Evolutionary conservation across 2,888 invertebrate genomes (phyloP).

Genomic region (Athrips mouffetella): DNA sequence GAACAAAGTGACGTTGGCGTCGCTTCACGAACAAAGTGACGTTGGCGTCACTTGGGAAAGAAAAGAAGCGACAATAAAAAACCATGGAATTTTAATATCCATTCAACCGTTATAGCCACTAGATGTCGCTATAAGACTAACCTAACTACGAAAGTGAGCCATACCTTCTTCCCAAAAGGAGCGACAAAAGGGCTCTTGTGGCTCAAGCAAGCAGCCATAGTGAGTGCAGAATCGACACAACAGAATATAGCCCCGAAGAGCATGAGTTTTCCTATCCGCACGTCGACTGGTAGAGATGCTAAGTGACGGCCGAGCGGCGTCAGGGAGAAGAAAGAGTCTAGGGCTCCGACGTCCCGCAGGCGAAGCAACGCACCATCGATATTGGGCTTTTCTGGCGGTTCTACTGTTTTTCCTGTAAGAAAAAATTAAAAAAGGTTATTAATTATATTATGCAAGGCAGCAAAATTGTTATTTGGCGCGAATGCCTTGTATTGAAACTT

Average conservation of each 20-base stretch:
- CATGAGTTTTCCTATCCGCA: conserved; percentile 94
- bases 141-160: conserved; percentile 3
- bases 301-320: conserved; percentile 93
- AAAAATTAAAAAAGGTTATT: background rate
- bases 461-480: too few species aligned
- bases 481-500: too few species aligned
- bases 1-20: too few species aligned
- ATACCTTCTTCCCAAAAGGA: conserved; percentile 83
- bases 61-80: too few species aligned
- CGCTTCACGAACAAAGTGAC: too few species aligned
- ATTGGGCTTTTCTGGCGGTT: conserved; percentile 84
- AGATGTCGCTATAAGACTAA: conserved; percentile 1
- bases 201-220: conserved; percentile 91
- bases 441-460: background rate
- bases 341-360: conserved; percentile 87
- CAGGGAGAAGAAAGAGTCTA: conserved; percentile 84
- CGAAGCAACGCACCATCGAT: conserved; percentile 83
- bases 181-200: conserved; percentile 88
- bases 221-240: conserved; percentile 94
- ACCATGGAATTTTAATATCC: too few species aligned
- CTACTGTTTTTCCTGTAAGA: conserved; percentile 80
- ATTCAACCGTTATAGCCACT: too few species aligned
- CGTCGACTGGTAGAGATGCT: conserved; percentile 93
- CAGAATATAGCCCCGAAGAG: conserved; percentile 94
- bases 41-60: too few species aligned